Evolutionary conservation across 92 coral and sea anemone species (phyloP).

Genomic region (Actinernus sp.): DNA sequence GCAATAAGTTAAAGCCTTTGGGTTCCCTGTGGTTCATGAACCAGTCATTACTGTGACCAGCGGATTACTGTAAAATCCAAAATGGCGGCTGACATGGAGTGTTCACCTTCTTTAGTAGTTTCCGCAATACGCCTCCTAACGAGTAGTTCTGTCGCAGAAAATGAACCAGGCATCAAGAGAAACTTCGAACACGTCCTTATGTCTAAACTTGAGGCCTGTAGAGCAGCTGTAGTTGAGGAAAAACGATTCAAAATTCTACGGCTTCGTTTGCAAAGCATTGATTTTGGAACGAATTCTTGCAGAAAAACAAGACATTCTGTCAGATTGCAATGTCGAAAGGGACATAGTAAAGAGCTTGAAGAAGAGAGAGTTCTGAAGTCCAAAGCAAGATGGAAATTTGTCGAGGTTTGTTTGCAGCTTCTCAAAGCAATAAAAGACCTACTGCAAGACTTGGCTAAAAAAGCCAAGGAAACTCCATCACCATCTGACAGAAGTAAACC

Average conservation of each 20-base stretch:
- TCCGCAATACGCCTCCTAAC: conserved; percentile 11
- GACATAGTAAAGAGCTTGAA: not conserved
- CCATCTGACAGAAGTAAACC: too few species aligned
- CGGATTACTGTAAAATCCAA: too few species aligned
- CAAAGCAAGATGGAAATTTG: conserved; percentile 60
- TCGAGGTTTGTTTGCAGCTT: conserved; percentile 52
- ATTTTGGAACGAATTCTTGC: conserved; percentile 1
- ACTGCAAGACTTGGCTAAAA: conserved; percentile 7
- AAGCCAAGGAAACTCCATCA: not conserved
- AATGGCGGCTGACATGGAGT: conserved; percentile 15
- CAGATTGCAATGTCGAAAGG: not conserved
- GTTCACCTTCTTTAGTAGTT: conserved; percentile 2
- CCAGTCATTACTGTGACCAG: too few species aligned
- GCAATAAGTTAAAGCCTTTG: too few species aligned
- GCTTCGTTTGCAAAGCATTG: not conserved
- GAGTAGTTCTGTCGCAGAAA: conserved; percentile 5
- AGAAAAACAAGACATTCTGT: not conserved
- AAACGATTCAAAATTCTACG: conserved; percentile 4
- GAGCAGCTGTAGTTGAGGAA: conserved; percentile 2
- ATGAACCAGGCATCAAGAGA: not conserved
- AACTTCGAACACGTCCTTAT: conserved; percentile 13
- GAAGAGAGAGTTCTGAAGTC: not conserved
- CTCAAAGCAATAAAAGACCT: conserved; percentile 32
- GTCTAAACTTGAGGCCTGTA: not conserved
- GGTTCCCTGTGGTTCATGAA: conserved; percentile 23